Evolutionary conservation across 2,888 invertebrate species (phyloP), one percentile per base, ranked within the genome.

Genomic region (Linnaemya tessellans): DNA sequence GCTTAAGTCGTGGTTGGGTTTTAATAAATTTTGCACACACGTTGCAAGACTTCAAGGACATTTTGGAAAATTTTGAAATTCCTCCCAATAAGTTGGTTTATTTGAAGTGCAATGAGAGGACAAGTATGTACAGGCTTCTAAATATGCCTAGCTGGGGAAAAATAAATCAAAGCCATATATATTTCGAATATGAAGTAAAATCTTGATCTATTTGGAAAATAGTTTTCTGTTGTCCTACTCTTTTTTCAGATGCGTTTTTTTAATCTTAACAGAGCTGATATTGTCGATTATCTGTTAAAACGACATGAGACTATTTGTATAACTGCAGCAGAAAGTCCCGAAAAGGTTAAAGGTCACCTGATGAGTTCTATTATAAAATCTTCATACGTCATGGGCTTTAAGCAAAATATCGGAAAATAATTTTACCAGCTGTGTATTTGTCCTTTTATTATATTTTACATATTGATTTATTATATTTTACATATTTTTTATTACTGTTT

Each of bases 1-100:
- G 94, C 84, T 86, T 94, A 15, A 90, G 90, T 18, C 92, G 91
- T n/a, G 95, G 95, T 7, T 95, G 95, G 94, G 93, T 95, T 13
- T 87, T 95, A 60, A 93, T 94, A 15, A 94, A 94, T 20, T 95
- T 93, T 89, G 94, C 95, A 0, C 93, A 93, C 67, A 93, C 93
- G 15, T 89, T 92, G 0, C 91, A 92, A 8, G 95, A 95, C 87
- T 94, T 95, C 51, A 91, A 93, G 82, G 90, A 93, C 70, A 88
- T 95, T 2, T 94, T 95, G 41, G 89, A 92, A 49, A 73, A 87
- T 83, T 92, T 93, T 71, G 89, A 93, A n/a, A 92, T 94, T 11
- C 94, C 94, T 0, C 95, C 95, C 0, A 95, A 95, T 88, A 90
- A 90, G 30, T 79, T 92, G 11, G 87, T 92, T 3, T 90, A 90